Evolutionary conservation across 1,140 invertebrate species (phyloP).

Genomic region (Panonychus citri): DNA sequence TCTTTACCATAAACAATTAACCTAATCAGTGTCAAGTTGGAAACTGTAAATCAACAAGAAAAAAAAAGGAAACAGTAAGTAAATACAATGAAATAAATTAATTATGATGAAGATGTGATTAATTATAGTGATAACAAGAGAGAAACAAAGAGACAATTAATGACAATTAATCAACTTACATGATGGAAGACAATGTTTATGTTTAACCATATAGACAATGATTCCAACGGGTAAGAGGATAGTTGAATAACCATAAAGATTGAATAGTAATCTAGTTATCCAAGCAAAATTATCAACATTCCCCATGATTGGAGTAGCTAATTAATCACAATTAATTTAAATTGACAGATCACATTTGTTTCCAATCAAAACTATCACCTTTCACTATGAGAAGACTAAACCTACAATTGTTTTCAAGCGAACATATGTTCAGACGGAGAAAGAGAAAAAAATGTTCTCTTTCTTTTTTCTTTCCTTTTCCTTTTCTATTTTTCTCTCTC

Average conservation of each 20-base stretch:
- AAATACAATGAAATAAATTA: neutral
- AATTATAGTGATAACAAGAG: too few relatives aligned
- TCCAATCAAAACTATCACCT: too few relatives aligned
- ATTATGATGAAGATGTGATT: too few relatives aligned
- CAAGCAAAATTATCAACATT: conserved; percentile 26
- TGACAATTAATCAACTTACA: conserved; percentile 29
- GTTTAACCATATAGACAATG: conserved; percentile 55
- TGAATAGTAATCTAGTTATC: conserved; percentile 42
- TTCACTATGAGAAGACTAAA: too few relatives aligned
- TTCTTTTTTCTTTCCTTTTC: too few relatives aligned
- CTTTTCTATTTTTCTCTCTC: too few relatives aligned
- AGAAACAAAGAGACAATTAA: too few relatives aligned
- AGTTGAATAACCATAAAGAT: conserved; percentile 66
- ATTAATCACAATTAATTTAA: conserved; percentile 21
- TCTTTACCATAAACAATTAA: conserved; percentile 12
- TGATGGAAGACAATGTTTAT: conserved; percentile 53
- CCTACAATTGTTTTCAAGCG: too few relatives aligned
- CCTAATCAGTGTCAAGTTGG: conserved; percentile 1
- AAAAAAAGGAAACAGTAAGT: neutral
- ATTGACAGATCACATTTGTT: too few relatives aligned
- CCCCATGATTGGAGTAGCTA: conserved; percentile 9
- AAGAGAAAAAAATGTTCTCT: too few relatives aligned
- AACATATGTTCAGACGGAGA: too few relatives aligned
- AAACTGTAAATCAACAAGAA: neutral
- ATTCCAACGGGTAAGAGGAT: conserved; percentile 62